Percentiles rank a stretch among this genome's conserved stretches.
Conservation (phyloP, 1,140 invertebrate genomes). For the Hestina assimilis region DNA sequence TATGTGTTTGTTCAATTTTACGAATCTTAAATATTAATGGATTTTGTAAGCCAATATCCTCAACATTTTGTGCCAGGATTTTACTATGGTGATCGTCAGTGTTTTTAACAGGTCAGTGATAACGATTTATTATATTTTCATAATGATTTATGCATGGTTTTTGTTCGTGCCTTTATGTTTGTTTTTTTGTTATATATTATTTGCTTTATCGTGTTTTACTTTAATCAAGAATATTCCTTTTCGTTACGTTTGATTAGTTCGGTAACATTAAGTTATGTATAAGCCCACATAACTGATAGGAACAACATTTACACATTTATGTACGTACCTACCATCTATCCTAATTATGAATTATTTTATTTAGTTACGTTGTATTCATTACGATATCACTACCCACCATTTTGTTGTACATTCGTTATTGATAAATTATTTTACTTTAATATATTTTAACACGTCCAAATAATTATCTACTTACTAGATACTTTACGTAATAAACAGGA, state of each 20-base stretch:
- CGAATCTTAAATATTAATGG: constrained; percentile 30
- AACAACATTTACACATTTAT: constrained; percentile 19
- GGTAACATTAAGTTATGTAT: constrained; percentile 36
- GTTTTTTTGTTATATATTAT: not conserved
- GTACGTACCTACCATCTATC: constrained; percentile 8
- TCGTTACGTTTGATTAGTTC: constrained; percentile 35
- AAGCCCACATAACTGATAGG: constrained; percentile 33
- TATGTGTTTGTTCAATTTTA: constrained; percentile 38
- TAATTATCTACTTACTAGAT: too few relatives aligned
- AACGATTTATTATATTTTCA: not conserved
- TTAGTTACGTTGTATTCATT: constrained; percentile 23
- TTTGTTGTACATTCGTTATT: not conserved
- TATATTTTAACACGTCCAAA: too few relatives aligned
- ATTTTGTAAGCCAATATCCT: constrained; percentile 37
- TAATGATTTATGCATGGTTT: constrained; percentile 8
- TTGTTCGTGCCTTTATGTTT: constrained; percentile 8
- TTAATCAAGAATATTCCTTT: constrained; percentile 23
- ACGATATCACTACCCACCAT: constrained; percentile 6
- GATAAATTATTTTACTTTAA: too few relatives aligned
- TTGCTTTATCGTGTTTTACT: not conserved
- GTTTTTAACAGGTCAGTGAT: constrained; percentile 70
- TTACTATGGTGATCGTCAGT: constrained; percentile 73
- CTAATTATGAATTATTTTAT: constrained; percentile 24
- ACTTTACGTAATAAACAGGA: too few relatives aligned
- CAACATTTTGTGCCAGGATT: constrained; percentile 56